Conservation (phyloP, 2,113 vertebrate species). For the Lepus timidus region DNA sequence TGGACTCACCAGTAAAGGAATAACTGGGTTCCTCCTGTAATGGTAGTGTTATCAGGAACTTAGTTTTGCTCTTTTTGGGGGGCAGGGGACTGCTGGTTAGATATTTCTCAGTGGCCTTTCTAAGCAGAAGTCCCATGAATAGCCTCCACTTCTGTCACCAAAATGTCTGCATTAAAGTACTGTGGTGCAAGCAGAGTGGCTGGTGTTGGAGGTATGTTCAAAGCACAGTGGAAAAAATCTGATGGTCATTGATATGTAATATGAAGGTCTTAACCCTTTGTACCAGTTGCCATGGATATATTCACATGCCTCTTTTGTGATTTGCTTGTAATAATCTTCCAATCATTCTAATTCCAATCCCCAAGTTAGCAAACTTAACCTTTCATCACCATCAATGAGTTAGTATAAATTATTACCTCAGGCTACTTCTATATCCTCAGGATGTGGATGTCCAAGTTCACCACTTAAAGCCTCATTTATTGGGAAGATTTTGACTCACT, state of each 20-base stretch:
- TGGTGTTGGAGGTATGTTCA: not conserved
- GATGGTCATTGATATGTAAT: too few species aligned
- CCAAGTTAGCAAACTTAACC: not conserved
- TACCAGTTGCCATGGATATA: not conserved
- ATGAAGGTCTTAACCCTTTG: not conserved
- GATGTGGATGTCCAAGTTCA: not conserved
- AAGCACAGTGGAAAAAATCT: not conserved
- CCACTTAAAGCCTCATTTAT: not conserved
- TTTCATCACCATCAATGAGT: not conserved
- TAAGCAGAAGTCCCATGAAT: not conserved
- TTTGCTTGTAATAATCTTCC: not conserved
- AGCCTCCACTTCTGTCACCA: not conserved
- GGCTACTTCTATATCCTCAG: not conserved
- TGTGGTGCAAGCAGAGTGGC: not conserved
- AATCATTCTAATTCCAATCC: not conserved
- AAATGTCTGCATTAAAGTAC: not conserved
- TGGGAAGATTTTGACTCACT: not conserved
- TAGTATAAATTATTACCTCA: not conserved
- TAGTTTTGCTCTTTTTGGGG: not conserved
- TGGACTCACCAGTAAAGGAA: not conserved
- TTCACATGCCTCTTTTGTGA: not conserved
- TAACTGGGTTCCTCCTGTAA: not conserved
- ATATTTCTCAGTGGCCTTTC: not conserved
- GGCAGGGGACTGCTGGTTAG: too few species aligned
- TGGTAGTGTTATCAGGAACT: too few species aligned